These are phyloP conservation scores for Mohoua ochrocephala DNA, from an alignment of 2,113 vertebrate species.

Conservation along the genomic window DNA sequence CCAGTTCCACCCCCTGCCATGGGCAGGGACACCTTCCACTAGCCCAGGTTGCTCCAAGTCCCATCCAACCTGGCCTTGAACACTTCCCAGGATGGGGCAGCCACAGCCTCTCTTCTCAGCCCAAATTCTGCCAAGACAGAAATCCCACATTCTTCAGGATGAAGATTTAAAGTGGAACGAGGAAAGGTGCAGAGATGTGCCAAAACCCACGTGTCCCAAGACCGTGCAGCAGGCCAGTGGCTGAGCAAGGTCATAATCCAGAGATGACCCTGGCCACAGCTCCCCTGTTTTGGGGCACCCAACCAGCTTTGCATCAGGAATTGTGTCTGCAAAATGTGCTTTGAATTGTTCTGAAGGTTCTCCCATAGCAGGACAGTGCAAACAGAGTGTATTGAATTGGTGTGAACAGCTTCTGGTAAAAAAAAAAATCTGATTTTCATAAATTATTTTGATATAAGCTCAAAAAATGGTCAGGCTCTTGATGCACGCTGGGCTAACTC, in stretches of 20 bases:
- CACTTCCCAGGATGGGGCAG: background rate
- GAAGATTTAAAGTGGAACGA: background rate
- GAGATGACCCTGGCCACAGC: background rate
- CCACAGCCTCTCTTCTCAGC: background rate
- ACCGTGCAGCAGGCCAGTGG: background rate
- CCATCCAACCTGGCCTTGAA: background rate
- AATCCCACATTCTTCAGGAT: background rate
- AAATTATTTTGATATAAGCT: background rate
- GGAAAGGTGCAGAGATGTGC: background rate
- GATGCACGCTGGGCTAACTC: background rate
- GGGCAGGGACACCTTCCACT: background rate
- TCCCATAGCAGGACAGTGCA: background rate
- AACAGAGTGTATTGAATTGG: background rate
- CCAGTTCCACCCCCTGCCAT: background rate
- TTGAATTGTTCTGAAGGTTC: background rate
- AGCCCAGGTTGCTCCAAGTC: rapidly evolving
- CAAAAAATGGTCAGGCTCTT: background rate
- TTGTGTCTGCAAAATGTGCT: too few species aligned
- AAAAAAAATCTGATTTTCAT: background rate
- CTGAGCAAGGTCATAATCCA: background rate
- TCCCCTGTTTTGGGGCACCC: background rate
- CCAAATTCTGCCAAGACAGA: background rate
- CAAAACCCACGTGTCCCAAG: background rate
- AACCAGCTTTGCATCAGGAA: background rate
- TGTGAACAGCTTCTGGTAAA: background rate